These are phyloP conservation scores for Scartelaos histophorus DNA, from an alignment of 2,113 vertebrate genomes.

Conservation along the genomic window DNA sequence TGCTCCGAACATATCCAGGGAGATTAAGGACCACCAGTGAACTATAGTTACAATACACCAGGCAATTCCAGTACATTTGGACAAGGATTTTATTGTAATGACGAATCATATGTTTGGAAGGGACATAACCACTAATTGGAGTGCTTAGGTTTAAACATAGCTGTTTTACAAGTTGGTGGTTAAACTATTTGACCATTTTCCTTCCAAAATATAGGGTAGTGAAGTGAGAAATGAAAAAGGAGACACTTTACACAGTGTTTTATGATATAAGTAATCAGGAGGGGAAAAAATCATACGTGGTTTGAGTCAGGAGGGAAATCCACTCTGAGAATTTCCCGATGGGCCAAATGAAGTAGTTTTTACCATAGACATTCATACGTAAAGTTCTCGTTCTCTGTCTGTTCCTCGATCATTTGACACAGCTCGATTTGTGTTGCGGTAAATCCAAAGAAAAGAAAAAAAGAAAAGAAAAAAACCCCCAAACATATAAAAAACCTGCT, in stretches of 20 bases:
- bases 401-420: too few relatives aligned
- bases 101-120: constrained; percentile 7
- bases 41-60: constrained; percentile 8
- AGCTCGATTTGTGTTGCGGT: too few relatives aligned
- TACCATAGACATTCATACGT: not conserved
- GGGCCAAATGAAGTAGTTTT: not conserved
- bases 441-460: too few relatives aligned
- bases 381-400: too few relatives aligned
- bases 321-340: not conserved
- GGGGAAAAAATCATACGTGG: not conserved
- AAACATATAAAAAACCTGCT: too few relatives aligned
- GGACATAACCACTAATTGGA: constrained; percentile 10
- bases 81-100: constrained; percentile 1
- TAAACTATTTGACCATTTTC: constrained; percentile 13
- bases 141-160: constrained; percentile 11
- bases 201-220: constrained; percentile 14
- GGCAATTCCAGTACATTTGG: constrained; percentile 1
- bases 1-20: constrained; percentile 4
- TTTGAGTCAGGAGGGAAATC: constrained; percentile 9
- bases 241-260: constrained; percentile 14
- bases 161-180: constrained; percentile 12
- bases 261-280: constrained; percentile 8
- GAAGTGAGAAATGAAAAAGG: constrained; percentile 14
- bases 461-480: too few relatives aligned
- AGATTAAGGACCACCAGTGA: constrained; percentile 24